Percentiles rank a stretch among this genome's conserved stretches.
Evolutionary conservation across 2,888 invertebrate species (phyloP).

Genomic region (Stegophylla sp.): DNA sequence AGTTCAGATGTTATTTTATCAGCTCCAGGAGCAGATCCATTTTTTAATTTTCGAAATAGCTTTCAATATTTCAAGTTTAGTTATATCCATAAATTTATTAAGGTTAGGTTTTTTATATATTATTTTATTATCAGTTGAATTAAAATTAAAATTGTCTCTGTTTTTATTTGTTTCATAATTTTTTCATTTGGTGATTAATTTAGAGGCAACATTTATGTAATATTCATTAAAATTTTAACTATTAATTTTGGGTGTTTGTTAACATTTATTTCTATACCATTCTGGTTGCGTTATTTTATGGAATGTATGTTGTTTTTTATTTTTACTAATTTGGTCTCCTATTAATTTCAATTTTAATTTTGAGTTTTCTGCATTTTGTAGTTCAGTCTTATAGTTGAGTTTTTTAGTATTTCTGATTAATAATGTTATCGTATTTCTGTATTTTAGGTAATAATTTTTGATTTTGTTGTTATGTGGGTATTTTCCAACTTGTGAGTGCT

Average conservation of each 20-base stretch:
- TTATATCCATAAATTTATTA: conserved; percentile 6
- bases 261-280: conserved; percentile 17
- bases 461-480: conserved; percentile 6
- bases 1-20: conserved; percentile 8
- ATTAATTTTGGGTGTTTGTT: conserved; percentile 16
- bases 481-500: conserved; percentile 20
- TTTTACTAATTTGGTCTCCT: conserved; percentile 21
- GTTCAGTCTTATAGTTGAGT: neutral
- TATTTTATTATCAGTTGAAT: conserved; percentile 7
- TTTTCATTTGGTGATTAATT: conserved; percentile 10
- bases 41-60: neutral
- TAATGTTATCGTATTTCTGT: conserved; percentile 24
- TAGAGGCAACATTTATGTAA: neutral
- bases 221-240: conserved; percentile 23
- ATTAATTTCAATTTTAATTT: conserved; percentile 21
- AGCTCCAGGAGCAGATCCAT: neutral
- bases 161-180: neutral
- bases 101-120: neutral
- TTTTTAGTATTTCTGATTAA: conserved; percentile 1
- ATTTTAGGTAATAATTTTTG: conserved; percentile 21
- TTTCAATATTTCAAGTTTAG: neutral
- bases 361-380: conserved; percentile 3
- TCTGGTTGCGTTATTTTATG: neutral
- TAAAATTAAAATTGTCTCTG: neutral
- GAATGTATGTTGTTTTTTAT: conserved; percentile 11